phyloP scores from a whole-genome alignment of 2,113 vertebrate genomes.

The Emydura subglobosa region DNA sequence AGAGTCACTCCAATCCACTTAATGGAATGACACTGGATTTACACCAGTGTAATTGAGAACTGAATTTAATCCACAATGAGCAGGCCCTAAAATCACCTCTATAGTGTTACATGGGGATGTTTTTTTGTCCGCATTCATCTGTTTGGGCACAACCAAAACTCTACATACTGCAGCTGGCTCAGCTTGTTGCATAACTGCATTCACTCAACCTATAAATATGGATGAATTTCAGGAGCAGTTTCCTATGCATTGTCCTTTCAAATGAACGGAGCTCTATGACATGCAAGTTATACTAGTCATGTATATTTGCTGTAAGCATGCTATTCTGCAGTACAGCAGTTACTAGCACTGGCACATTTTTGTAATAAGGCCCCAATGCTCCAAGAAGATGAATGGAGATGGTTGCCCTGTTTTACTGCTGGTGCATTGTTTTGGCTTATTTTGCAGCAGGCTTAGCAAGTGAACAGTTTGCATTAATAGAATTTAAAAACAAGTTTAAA shows the following conservation, averaged over 20 bases:
- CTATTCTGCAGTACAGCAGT: not conserved
- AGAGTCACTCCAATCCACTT: not conserved
- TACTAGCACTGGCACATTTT: not conserved
- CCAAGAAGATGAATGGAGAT: not conserved
- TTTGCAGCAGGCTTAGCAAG: not conserved
- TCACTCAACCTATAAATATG: not conserved
- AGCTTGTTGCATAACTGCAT: not conserved
- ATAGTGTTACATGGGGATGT: not conserved
- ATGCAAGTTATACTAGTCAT: fast-evolving
- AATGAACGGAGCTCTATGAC: fast-evolving
- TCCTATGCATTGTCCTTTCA: not conserved
- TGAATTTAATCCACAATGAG: not conserved
- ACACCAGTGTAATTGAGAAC: not conserved
- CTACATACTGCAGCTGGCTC: not conserved
- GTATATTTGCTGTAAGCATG: not conserved
- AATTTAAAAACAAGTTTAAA: not conserved
- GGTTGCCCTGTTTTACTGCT: not conserved
- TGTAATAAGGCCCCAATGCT: not conserved
- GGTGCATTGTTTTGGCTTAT: not conserved
- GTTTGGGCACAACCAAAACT: not conserved
- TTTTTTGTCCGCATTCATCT: not conserved
- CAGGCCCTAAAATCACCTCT: not conserved
- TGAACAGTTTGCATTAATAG: not conserved
- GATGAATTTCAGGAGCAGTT: not conserved
- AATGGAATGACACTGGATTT: not conserved